Conservation (phyloP, 53 echinoderm and acorn worm species). For the Mesocentrotus franciscanus region DNA sequence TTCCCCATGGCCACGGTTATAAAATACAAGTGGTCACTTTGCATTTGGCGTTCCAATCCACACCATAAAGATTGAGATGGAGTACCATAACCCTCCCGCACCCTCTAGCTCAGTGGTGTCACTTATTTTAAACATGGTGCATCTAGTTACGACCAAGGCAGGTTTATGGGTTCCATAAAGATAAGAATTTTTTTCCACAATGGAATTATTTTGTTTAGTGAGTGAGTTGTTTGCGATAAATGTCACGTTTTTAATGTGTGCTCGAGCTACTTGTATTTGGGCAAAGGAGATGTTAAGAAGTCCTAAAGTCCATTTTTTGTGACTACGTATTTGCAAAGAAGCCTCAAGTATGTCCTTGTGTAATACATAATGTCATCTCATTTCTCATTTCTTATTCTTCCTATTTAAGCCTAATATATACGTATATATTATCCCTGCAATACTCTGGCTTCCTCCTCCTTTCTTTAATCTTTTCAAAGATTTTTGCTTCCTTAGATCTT, state of each 20-base stretch:
- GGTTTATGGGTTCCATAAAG: not conserved
- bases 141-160: not conserved
- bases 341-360: too few relatives aligned
- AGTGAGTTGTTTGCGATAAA: not conserved
- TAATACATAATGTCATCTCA: too few relatives aligned
- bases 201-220: not conserved
- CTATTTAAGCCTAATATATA: too few relatives aligned
- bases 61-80: not conserved
- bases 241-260: slow-evolving; percentile 19
- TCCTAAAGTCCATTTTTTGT: too few relatives aligned
- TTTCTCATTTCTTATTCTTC: too few relatives aligned
- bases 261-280: not conserved
- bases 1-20: not conserved
- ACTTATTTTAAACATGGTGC: not conserved
- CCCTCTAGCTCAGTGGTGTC: not conserved
- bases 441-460: too few relatives aligned
- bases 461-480: too few relatives aligned
- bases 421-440: too few relatives aligned
- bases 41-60: not conserved
- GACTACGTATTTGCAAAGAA: too few relatives aligned
- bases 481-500: too few relatives aligned
- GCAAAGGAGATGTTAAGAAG: too few relatives aligned
- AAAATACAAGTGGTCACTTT: slow-evolving; percentile 8
- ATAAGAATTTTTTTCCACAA: not conserved
- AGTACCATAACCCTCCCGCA: not conserved